Evolutionary conservation across 2,113 vertebrate species (phyloP), one percentile per base, ranked within the genome.

Genomic region (Lophotis ruficrista): DNA sequence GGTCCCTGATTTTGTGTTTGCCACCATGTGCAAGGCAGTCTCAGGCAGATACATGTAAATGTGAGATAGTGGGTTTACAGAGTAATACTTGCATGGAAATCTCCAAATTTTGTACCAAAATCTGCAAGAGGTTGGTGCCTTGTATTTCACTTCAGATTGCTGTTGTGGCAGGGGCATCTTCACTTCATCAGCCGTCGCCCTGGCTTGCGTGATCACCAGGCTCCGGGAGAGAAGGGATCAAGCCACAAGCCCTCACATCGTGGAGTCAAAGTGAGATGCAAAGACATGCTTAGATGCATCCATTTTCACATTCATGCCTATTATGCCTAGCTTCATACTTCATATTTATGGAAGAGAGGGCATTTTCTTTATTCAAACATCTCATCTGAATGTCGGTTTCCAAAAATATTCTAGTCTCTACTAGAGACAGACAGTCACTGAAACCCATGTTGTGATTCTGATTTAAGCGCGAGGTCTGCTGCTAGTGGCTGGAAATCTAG

Each of bases 11-110:
- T 64, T 64, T 13, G 2, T 14, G 15, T 76, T 69, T 69, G 43
- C 38, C 83, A 47, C 37, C 45, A 48, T 0, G 0, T 4, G 10
- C 14, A 23, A 28, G 12, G 17, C 21, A 10, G 22, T 72, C 71
- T 73, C 47, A 54, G 51, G 20, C 41, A 50, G 9, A 15, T 9
- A 8, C 1, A 2, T 18, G 47, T 19, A n/a, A 31, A 58, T 30
- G 8, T 10, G 10, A 77, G 30, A 27, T 1, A 25, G 14, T 0
- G 2, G 14, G 60, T 58, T 73, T 38, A 28, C 5, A 47, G 16
- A 33, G 9, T 24, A 65, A 8, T 15, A 77, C n/a, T 80, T 71
- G 25, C 56, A 56, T 21, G 25, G 65, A 75, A 75, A 82, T 43
- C 56, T 35, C 12, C 65, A 66, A 41, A 37, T 47, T 45, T 35